Percentiles rank a stretch among this genome's conserved stretches.
phyloP scores from a whole-genome alignment of 2,888 invertebrate genomes.

The Petrolisthes cinctipes region DNA sequence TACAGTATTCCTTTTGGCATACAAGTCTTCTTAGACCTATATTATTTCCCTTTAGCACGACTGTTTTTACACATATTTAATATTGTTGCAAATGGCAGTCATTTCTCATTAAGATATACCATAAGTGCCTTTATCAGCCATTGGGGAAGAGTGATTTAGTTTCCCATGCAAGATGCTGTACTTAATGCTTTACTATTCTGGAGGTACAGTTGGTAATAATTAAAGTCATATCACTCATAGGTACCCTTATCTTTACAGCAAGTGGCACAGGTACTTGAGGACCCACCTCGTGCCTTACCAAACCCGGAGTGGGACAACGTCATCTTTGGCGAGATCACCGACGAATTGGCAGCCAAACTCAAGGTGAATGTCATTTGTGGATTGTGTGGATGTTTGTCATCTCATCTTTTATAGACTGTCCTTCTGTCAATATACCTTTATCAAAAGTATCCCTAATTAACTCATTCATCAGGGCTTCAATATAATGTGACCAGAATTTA shows the following conservation, averaged over 20 bases:
- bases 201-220: too few species aligned
- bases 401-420: neutral
- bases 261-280: constrained; percentile 67
- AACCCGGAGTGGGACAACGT: constrained; percentile 66
- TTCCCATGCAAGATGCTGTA: too few species aligned
- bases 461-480: neutral
- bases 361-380: constrained; percentile 1
- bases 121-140: too few species aligned
- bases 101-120: too few species aligned
- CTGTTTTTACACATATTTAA: too few species aligned
- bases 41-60: too few species aligned
- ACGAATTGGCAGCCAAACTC: constrained; percentile 36
- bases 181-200: too few species aligned
- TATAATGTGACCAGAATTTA: neutral
- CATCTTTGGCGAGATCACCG: constrained; percentile 62
- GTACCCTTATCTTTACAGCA: constrained; percentile 62
- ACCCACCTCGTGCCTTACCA: constrained; percentile 67
- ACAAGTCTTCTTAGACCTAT: too few species aligned
- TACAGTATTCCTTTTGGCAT: too few species aligned
- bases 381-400: neutral
- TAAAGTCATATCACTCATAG: too few species aligned
- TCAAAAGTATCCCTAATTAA: neutral
- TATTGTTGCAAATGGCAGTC: too few species aligned
- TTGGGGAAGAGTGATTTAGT: too few species aligned
- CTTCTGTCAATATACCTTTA: neutral